Conservation (phyloP, 2,113 vertebrate species). For the Motacilla tschutschensis region DNA sequence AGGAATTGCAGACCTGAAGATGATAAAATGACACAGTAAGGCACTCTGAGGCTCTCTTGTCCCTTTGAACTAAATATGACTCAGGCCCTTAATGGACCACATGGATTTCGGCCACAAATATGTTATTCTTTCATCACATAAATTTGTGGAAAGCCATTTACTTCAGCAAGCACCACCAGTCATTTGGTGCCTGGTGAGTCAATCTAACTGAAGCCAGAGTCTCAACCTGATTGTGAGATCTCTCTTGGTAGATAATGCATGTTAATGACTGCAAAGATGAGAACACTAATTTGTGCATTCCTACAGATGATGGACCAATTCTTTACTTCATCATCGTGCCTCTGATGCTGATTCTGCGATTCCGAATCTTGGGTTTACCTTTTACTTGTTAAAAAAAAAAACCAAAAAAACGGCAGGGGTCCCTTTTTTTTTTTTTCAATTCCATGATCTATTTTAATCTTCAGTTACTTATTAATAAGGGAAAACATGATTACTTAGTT, state of each 20-base stretch:
- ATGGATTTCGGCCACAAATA: background rate
- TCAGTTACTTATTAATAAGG: background rate
- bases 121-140: background rate
- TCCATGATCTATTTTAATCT: background rate
- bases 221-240: background rate
- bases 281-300: background rate
- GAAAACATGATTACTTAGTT: background rate
- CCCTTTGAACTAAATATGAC: background rate
- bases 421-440: background rate
- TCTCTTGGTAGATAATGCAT: background rate
- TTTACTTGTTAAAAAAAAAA: background rate
- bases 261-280: background rate
- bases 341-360: background rate
- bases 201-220: background rate
- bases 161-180: background rate
- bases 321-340: background rate
- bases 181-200: background rate
- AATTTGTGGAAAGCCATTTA: background rate
- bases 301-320: background rate
- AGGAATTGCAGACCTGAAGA: background rate
- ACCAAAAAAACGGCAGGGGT: fast-evolving
- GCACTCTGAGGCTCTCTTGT: background rate
- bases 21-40: background rate
- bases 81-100: background rate
- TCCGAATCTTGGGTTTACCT: background rate